These are phyloP conservation scores for Chalcis sispes DNA, from an alignment of 2,888 invertebrate genomes.

Conservation along the genomic window DNA sequence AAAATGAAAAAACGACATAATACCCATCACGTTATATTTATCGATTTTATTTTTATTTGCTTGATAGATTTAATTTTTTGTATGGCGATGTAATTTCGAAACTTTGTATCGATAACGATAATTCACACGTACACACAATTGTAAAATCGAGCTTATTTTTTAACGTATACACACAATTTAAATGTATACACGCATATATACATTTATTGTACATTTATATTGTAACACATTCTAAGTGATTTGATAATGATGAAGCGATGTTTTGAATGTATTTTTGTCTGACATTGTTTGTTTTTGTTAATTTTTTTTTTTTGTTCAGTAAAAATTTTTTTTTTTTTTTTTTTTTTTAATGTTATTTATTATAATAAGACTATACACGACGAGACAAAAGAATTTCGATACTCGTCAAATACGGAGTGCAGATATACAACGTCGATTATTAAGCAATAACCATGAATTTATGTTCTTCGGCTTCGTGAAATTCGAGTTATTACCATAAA, in stretches of 20 bases:
- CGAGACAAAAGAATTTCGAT: too few species aligned
- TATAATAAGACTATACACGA: too few species aligned
- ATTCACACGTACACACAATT: conserved; percentile 15
- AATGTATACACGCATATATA: too few species aligned
- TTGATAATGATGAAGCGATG: conserved; percentile 40
- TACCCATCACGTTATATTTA: not conserved
- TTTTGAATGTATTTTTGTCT: conserved; percentile 41
- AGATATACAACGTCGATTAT: conserved; percentile 19
- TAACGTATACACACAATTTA: too few species aligned
- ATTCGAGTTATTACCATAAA: conserved; percentile 27
- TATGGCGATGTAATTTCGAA: conserved; percentile 38
- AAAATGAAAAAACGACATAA: conserved; percentile 21
- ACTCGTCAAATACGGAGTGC: too few species aligned
- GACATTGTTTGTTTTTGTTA: conserved; percentile 22
- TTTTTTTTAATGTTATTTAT: too few species aligned
- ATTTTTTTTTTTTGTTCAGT: conserved; percentile 26
- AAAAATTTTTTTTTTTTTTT: not conserved
- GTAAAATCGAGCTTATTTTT: conserved; percentile 33
- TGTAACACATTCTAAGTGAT: conserved; percentile 43
- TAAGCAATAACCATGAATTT: conserved; percentile 27
- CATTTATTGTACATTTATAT: conserved; percentile 54
- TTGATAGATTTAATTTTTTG: conserved; percentile 52
- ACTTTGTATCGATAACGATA: not conserved
- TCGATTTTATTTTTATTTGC: conserved; percentile 35
- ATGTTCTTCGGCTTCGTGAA: conserved; percentile 32